Percentiles rank a stretch among this genome's conserved stretches.
These are phyloP conservation scores for Idaea dimidiata DNA, from an alignment of 2,888 invertebrate species.

Conservation along the genomic window DNA sequence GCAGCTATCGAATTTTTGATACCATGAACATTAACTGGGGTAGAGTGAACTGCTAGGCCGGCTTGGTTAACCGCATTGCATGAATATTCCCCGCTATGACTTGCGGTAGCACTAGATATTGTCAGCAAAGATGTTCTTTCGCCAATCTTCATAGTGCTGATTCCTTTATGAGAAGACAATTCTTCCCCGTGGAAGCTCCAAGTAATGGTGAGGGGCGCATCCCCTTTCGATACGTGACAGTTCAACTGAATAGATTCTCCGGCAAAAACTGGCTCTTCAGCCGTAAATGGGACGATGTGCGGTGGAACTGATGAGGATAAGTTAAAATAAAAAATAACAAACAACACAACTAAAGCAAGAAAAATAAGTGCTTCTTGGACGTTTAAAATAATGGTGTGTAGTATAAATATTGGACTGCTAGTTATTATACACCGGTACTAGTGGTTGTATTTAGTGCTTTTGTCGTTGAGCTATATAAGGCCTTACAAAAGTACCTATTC, in stretches of 20 bases:
- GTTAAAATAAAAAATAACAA: constrained; percentile 39
- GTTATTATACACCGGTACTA: constrained; percentile 67
- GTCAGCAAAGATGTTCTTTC: constrained; percentile 84
- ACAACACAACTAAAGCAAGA: constrained; percentile 41
- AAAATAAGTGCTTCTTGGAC: constrained; percentile 82
- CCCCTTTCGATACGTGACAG: constrained; percentile 85
- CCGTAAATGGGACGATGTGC: constrained; percentile 82
- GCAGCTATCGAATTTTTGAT: constrained; percentile 53
- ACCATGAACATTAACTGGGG: constrained; percentile 85
- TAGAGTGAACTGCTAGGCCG: constrained; percentile 82
- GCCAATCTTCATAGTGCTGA: constrained; percentile 81
- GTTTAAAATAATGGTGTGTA: constrained; percentile 81
- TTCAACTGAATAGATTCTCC: constrained; percentile 83
- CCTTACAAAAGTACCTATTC: neutral
- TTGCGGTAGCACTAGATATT: constrained; percentile 82
- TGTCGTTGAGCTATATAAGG: neutral
- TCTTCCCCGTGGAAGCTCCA: constrained; percentile 87
- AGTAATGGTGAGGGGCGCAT: constrained; percentile 85
- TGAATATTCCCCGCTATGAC: constrained; percentile 86
- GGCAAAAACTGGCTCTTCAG: constrained; percentile 83
- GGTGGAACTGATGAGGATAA: constrained; percentile 78
- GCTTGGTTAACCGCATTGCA: constrained; percentile 85
- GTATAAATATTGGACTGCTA: constrained; percentile 78
- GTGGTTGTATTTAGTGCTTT: constrained; percentile 83
- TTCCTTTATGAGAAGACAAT: constrained; percentile 76